A percentile compares a stretch with the other conserved stretches of the same genome.
These are phyloP conservation scores for Phalacrocorax carbo DNA, from an alignment of 2,113 vertebrate genomes.

Conservation along the genomic window DNA sequence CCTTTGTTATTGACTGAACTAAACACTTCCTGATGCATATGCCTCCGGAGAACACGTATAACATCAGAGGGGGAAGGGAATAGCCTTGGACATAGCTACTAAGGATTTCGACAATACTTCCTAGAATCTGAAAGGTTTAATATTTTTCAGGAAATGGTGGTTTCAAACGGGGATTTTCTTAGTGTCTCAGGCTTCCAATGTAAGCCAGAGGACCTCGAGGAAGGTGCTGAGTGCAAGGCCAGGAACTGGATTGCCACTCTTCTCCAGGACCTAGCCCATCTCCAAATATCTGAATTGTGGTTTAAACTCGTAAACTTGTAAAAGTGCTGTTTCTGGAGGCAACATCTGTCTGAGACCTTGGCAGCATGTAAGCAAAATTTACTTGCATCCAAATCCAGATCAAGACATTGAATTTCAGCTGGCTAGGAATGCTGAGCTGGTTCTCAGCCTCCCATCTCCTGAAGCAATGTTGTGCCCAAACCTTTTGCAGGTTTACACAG, in stretches of 20 bases:
- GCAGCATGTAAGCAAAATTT: neutral
- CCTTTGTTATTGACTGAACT: neutral
- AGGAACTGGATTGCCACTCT: neutral
- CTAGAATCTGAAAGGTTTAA: neutral
- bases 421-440: neutral
- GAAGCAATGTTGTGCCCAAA: neutral
- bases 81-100: neutral
- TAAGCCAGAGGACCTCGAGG: neutral
- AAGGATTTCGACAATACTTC: neutral
- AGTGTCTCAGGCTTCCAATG: neutral
- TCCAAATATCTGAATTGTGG: neutral
- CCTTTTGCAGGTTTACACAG: neutral
- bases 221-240: neutral
- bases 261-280: neutral
- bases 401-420: neutral
- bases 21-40: neutral
- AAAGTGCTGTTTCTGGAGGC: neutral
- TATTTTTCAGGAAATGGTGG: neutral
- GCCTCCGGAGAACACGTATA: neutral
- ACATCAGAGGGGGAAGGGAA: neutral
- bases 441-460: neutral
- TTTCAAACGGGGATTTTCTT: neutral
- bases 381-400: neutral
- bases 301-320: neutral
- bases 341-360: neutral